Evolutionary conservation across 1,140 invertebrate species (phyloP).

Genomic region (Rhopalosiphum maidis): DNA sequence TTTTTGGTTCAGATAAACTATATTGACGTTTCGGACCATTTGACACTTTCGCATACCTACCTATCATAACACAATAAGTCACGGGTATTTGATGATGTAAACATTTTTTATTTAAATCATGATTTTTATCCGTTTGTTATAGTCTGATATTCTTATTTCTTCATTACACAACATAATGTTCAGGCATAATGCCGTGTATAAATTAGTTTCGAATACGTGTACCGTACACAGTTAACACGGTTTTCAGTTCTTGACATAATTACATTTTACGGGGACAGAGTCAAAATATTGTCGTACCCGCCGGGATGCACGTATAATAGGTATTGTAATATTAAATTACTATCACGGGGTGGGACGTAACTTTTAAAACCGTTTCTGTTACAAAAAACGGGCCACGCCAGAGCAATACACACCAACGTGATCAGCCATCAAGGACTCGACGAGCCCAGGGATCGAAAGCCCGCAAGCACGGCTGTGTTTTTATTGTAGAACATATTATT

Average conservation of each 20-base stretch:
- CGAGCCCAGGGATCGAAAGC: slow-evolving; percentile 17
- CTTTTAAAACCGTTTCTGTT: background rate
- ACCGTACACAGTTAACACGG: background rate
- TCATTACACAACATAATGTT: background rate
- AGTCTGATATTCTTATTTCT: background rate
- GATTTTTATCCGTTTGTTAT: background rate
- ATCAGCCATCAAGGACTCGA: slow-evolving; percentile 4
- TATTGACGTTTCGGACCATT: background rate
- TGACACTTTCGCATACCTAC: background rate
- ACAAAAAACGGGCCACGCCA: background rate
- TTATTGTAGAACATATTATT: background rate
- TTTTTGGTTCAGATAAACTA: background rate
- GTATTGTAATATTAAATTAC: background rate
- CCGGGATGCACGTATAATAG: background rate
- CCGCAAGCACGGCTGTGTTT: slow-evolving; percentile 5
- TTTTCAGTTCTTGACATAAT: background rate
- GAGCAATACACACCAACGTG: background rate
- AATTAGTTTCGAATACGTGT: background rate
- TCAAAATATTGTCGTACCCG: background rate
- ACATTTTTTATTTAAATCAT: background rate
- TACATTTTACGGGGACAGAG: background rate
- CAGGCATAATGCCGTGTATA: background rate
- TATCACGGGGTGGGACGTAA: background rate
- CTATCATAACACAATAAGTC: background rate
- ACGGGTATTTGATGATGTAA: background rate